These are phyloP conservation scores for Phymastichus coffea DNA, from an alignment of 1,140 invertebrate genomes.

Conservation along the genomic window DNA sequence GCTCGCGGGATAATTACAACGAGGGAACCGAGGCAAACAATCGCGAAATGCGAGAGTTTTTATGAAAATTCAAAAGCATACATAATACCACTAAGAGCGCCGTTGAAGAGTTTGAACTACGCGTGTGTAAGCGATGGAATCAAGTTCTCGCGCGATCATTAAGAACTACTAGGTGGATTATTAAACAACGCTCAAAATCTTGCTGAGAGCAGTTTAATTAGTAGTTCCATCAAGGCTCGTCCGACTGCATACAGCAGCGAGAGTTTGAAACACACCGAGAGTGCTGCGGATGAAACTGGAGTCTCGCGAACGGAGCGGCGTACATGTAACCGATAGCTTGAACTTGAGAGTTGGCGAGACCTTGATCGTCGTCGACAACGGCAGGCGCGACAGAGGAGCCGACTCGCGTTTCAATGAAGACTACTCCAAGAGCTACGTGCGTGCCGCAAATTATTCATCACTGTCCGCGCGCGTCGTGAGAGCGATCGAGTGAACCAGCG, in stretches of 20 bases:
- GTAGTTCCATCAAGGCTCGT: neutral
- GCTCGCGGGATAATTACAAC: too few relatives aligned
- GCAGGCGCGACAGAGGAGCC: too few relatives aligned
- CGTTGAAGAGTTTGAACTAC: neutral
- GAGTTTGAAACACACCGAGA: neutral
- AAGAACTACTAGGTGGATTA: neutral
- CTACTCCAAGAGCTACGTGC: too few relatives aligned
- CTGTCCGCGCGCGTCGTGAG: too few relatives aligned
- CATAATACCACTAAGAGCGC: neutral
- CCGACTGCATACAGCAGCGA: neutral
- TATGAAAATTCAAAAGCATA: neutral
- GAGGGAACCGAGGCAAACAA: too few relatives aligned
- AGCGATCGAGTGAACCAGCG: too few relatives aligned
- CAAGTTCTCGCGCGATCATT: slow-evolving; percentile 5
- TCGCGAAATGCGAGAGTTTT: neutral
- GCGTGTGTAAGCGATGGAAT: neutral
- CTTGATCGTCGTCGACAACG: neutral
- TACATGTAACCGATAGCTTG: neutral
- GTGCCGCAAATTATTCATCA: too few relatives aligned
- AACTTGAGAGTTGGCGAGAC: slow-evolving; percentile 8
- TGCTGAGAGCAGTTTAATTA: slow-evolving; percentile 4
- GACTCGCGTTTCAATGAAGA: too few relatives aligned
- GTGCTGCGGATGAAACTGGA: neutral
- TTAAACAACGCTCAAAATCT: slow-evolving; percentile 6
- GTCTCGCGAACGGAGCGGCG: too few relatives aligned